A percentile compares a stretch with the other conserved stretches of the same genome.
Conservation (phyloP, 92 coral and sea anemone genomes). For the Galaxea fascicularis region DNA sequence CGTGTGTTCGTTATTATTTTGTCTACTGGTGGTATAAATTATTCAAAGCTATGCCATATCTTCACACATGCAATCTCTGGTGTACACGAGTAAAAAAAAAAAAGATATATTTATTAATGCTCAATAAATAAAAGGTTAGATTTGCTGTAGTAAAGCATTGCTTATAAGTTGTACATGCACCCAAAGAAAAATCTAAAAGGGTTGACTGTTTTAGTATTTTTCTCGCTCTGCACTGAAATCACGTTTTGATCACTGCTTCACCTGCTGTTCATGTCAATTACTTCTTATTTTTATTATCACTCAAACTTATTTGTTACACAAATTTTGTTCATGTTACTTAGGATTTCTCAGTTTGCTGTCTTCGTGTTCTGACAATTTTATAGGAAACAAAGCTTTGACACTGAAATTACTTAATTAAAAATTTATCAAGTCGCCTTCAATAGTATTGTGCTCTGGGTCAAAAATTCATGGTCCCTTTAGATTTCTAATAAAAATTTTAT, state of each 20-base stretch:
- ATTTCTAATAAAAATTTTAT: neutral
- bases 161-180: too few relatives aligned
- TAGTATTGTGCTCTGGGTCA: neutral
- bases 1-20: neutral
- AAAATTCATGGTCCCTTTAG: neutral
- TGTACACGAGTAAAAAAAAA: too few relatives aligned
- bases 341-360: constrained; percentile 1
- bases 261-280: neutral
- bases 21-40: neutral
- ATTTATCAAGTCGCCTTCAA: neutral
- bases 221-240: neutral
- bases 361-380: neutral
- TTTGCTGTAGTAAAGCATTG: neutral
- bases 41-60: neutral
- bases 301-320: neutral
- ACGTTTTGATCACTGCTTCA: neutral
- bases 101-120: neutral
- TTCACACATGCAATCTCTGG: neutral
- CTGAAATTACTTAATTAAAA: neutral
- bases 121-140: neutral
- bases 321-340: neutral
- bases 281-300: neutral
- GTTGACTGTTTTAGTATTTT: neutral
- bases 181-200: neutral
- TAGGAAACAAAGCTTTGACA: neutral